Base-by-base conservation (phyloP, 2,888 invertebrate genomes). In the Itoplectis maculator region DNA sequence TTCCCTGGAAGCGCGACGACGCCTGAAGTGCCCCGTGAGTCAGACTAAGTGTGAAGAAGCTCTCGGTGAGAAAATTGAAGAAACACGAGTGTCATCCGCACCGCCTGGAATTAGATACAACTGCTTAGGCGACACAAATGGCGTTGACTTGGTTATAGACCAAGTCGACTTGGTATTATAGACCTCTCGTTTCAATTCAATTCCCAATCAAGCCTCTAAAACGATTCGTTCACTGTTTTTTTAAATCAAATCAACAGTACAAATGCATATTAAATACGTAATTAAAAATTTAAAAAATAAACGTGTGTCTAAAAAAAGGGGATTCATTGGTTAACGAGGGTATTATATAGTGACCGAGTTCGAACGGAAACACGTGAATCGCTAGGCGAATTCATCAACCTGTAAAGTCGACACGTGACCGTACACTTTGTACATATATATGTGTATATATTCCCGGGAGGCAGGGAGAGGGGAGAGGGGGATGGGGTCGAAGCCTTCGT, bases 1-100 rank as follows among this genome's bases (percentile, higher is more conserved):
- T 74, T 79, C 79, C 73, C 79, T 79, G 74, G 79, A 74, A 79
- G 42, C 11, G 65, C 54, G 65, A 59, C 68, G 79, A 74, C 68
- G n/a, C 74, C 3, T 68, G 56, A 61, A 61, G 40, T 42, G 29
- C 40, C 40, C 35, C 74, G 66, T 79, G 79, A 79, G 45, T 79
- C 79, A 79, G 40, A 29, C 37, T 20, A 4, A 8, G 18, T 6
- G 23, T 6, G 42, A 20, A 3, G 23, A 35, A 9, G 15, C 23
- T 68, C 18, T n/a, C n/a, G n/a, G 15, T 18, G n/a, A 40, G 9
- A 68, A 68, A 68, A 68, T 74, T 35, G 35, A 56, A 59, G 49
- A 59, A 68, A 59, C 68, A 61, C n/a, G 61, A 68, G 35, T 74
- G 66, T 9, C 18, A 11, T 42, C 51, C 18, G 23, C 66, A 9